Conservation (phyloP, 2,888 invertebrate species). For the Caenorhabditis uteleia region DNA sequence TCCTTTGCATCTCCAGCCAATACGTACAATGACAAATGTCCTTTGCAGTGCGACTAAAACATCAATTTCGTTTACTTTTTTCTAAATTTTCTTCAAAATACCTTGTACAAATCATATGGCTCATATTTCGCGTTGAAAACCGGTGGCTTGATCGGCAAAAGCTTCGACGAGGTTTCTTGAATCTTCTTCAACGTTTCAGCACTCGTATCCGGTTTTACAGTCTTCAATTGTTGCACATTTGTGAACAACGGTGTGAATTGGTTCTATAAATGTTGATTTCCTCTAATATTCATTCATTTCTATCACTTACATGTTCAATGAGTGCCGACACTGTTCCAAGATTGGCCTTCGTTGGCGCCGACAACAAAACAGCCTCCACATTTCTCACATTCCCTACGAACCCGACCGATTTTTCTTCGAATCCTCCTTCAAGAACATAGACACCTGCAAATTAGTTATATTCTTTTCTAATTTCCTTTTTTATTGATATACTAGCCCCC, state of each 20-base stretch:
- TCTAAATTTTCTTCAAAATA: neutral
- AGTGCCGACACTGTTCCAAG: constrained; percentile 15
- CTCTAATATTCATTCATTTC: neutral
- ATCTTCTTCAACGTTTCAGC: constrained; percentile 17
- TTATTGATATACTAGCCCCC: neutral
- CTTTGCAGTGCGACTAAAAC: constrained; percentile 16
- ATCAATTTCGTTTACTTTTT: neutral
- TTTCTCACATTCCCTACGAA: constrained; percentile 18
- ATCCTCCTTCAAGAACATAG: constrained; percentile 17
- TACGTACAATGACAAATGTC: constrained; percentile 31
- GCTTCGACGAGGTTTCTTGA: constrained; percentile 8
- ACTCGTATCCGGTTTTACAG: constrained; percentile 16
- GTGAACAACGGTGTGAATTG: constrained; percentile 6
- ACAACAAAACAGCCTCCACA: constrained; percentile 10
- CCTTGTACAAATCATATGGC: constrained; percentile 14
- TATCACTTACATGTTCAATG: constrained; percentile 6
- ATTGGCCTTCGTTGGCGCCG: constrained; percentile 26
- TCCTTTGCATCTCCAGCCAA: constrained; percentile 45
- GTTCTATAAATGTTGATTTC: neutral
- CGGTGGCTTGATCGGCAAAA: constrained; percentile 1
- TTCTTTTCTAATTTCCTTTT: neutral
- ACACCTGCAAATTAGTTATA: neutral
- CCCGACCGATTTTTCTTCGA: constrained; percentile 14
- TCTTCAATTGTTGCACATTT: constrained; percentile 17
- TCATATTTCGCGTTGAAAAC: constrained; percentile 25